Base-by-base conservation (phyloP, 2,797 vertebrate species). In the Notolabrus celidotus region DNA sequence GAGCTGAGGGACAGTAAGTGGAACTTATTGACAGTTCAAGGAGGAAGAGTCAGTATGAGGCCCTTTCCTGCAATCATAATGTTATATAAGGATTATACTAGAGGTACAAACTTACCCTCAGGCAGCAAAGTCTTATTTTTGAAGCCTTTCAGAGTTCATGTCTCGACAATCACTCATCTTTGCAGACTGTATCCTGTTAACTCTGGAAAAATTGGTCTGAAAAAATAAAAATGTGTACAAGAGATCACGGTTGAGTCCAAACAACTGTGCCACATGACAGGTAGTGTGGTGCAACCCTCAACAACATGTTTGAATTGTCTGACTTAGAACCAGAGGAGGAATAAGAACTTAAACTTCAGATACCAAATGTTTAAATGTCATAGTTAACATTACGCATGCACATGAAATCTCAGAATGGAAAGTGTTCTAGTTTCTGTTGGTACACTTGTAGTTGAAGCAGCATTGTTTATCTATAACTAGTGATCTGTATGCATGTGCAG, bases 21-120 rank as follows among this genome's bases (percentile, higher is more conserved):
- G 47, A 16, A 69, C 8, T 43, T 50, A 67, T 4, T 64, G 58
- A 57, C 58, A 57, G 43, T 56, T 80, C 20, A 55, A 50, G 55
- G 67, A 45, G 25, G 25, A 51, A 29, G 16, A 58, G 23, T 31
- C 31, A 14, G n/a, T 19, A n/a, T 11, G 7, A 27, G 6, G 34
- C 56, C 31, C 41, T n/a, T 45, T 6, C 9, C 19, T 17, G 22
- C 33, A 38, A 11, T 42, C 14, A 31, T 22, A 5, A 17, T 23
- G 7, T 1, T 23, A 25, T 23, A 51, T n/a, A 25, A 42, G 17
- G 1, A n/a, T 23, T 27, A 49, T 31, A 31, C 16, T 10, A 23
- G 7, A 52, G n/a, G 42, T 49, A 17, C 7, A 42, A 65, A 51
- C 15, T 15, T 31, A 10, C 16, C 1, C 20, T 47, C 19, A 20